Base-by-base conservation (phyloP, 2,113 vertebrate genomes). In the Petromus typicus region DNA sequence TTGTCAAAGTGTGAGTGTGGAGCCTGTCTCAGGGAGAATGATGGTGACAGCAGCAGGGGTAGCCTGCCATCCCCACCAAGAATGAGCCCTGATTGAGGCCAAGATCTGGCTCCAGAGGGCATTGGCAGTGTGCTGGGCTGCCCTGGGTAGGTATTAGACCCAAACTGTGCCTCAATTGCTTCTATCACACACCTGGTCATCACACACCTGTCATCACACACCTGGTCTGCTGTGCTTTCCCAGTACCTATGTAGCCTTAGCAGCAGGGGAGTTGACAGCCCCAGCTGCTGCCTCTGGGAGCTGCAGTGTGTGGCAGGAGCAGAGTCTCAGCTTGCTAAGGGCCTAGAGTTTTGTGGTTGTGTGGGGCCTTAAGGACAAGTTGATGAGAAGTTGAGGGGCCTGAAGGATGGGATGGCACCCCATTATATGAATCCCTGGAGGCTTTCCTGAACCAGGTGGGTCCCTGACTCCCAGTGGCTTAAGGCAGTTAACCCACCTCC, bases 91-190 rank as follows among this genome's bases (percentile, higher is more conserved):
- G 32, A 59, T 40, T 7, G 37, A 51, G 5, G 45, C 66, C 51
- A 10, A 87, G 48, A 18, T 59, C 59, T 16, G 78, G 17, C 27
- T 37, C 10, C 51, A 16, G 13, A 30, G 30, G 2, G 23, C 67
- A 54, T 22, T 9, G 11, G 78, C 48, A 4, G 20, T 4, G n/a
- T 34, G 43, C 54, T 43, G 16, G 37, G 5, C 5, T 7, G 4
- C 25, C 73, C 34, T 1, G 0, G 30, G 25, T 17, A 8, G 45
- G 43, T 2, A 0, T 5, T 0, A 3, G 34, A 78, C 37, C n/a
- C 30, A 30, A 0, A 2, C 17, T 0, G 2, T 5, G 22, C 54
- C 81, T 10, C n/a, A 69, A 16, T 0, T 48, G 57, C 40, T 51
- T 3, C 64, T 14, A 0, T 13, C 16, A 22, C 40, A 4, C 16